Conservation (phyloP, 2,888 invertebrate species). For the Drosophila suboccidentalis region DNA sequence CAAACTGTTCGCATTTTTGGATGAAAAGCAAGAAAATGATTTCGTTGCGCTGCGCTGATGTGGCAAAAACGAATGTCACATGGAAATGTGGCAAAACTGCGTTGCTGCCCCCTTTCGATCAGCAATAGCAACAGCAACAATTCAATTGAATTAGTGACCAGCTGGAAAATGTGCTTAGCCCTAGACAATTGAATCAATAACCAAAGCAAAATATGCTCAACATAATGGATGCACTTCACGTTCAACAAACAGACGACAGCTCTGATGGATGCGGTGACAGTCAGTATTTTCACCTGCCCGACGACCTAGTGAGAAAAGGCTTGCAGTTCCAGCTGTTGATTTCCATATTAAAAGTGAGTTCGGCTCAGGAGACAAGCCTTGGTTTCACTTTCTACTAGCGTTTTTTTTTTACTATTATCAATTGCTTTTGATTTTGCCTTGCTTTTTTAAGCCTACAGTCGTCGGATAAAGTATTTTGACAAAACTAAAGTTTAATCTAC, state of each 20-base stretch:
- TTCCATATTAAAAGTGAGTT: slow-evolving; percentile 20
- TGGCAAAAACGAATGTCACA: slow-evolving; percentile 51
- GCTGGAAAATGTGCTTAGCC: slow-evolving; percentile 63
- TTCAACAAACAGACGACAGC: slow-evolving; percentile 45
- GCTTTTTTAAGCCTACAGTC: too few relatives aligned
- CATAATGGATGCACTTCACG: slow-evolving; percentile 68
- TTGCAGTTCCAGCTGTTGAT: slow-evolving; percentile 49
- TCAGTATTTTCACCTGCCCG: slow-evolving; percentile 56
- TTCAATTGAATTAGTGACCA: slow-evolving; percentile 68
- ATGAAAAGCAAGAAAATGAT: slow-evolving; percentile 42
- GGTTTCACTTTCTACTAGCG: background rate
- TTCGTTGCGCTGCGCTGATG: slow-evolving; percentile 55
- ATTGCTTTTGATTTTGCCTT: too few relatives aligned
- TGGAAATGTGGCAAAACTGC: slow-evolving; percentile 44
- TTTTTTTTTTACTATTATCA: too few relatives aligned
- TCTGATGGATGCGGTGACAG: slow-evolving; percentile 59
- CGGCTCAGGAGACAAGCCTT: background rate
- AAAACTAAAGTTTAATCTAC: too few relatives aligned
- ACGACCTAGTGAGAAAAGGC: slow-evolving; percentile 36
- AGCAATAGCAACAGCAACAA: slow-evolving; percentile 19
- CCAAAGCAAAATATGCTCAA: slow-evolving; percentile 43
- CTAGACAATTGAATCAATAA: slow-evolving; percentile 49
- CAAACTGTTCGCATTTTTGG: slow-evolving; percentile 44
- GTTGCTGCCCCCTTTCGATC: slow-evolving; percentile 28
- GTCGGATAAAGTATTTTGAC: too few relatives aligned